Evolutionary conservation across 2,113 vertebrate species (phyloP).

Genomic region (Sinocyclocheilus rhinocerous): DNA sequence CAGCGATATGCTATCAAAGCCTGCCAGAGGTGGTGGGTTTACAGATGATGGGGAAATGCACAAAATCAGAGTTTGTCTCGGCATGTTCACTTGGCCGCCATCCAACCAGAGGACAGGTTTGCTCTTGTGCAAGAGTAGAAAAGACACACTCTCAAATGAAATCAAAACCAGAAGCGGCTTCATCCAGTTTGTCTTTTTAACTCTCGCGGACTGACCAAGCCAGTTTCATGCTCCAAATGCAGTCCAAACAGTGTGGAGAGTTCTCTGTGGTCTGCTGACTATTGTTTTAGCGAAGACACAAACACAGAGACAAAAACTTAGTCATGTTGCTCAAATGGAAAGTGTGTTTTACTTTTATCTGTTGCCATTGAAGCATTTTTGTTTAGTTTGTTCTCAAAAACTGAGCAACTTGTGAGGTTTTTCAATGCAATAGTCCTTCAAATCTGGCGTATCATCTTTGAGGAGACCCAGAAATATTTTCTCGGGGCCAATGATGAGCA

Average conservation of each 20-base stretch:
- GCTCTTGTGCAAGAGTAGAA: conserved; percentile 67
- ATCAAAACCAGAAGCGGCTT: conserved; percentile 43
- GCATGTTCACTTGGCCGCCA: conserved; percentile 75
- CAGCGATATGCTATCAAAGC: conserved; percentile 78
- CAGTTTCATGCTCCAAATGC: conserved; percentile 38
- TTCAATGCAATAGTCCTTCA: neutral
- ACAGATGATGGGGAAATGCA: conserved; percentile 74
- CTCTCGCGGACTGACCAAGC: conserved; percentile 48
- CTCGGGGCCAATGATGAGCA: neutral
- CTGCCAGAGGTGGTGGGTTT: conserved; percentile 73
- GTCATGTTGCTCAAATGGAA: conserved; percentile 6
- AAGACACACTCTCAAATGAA: conserved; percentile 45
- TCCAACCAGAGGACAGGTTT: conserved; percentile 79
- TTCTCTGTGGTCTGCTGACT: conserved; percentile 45
- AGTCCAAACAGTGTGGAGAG: neutral
- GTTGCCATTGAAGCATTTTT: neutral
- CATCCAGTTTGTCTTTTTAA: conserved; percentile 29
- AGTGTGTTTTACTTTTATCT: neutral
- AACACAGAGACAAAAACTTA: conserved; percentile 22
- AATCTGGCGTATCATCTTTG: neutral
- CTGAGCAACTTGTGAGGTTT: neutral
- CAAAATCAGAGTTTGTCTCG: conserved; percentile 77
- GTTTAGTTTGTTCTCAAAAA: neutral
- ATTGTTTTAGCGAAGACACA: conserved; percentile 40
- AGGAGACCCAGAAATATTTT: neutral